phyloP scores from a whole-genome alignment of 2,797 vertebrate species.

The Halcyon leucocephala region DNA sequence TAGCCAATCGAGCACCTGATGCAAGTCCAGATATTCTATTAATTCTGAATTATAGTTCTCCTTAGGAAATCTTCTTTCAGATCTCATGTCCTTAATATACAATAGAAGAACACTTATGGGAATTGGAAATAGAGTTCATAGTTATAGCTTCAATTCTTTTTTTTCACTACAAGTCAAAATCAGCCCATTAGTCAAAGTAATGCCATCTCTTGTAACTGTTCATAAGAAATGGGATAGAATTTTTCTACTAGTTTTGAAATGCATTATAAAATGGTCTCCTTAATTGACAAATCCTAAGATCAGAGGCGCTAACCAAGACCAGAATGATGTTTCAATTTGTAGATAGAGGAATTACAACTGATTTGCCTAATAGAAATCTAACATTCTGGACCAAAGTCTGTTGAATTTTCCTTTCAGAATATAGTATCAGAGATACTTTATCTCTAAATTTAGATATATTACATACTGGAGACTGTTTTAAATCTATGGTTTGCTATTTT shows the following conservation, averaged over 20 bases:
- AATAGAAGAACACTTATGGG: constrained; percentile 4
- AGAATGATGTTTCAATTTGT: neutral
- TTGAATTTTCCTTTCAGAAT: neutral
- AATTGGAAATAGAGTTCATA: constrained; percentile 20
- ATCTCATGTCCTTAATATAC: constrained; percentile 2
- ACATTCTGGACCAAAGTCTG: neutral
- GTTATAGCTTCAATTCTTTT: constrained; percentile 24
- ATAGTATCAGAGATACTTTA: neutral
- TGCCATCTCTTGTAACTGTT: neutral
- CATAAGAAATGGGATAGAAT: neutral
- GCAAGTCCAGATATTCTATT: constrained; percentile 19
- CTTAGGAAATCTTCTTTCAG: constrained; percentile 1
- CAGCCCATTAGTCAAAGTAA: constrained; percentile 28
- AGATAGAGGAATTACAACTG: neutral
- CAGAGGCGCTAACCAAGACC: neutral
- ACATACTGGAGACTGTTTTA: neutral
- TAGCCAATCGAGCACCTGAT: constrained; percentile 5
- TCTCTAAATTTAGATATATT: neutral
- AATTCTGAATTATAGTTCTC: constrained; percentile 26
- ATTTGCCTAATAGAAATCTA: neutral
- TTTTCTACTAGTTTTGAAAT: neutral
- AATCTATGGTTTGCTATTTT: neutral
- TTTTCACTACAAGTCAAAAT: constrained; percentile 25
- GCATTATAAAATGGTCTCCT: neutral
- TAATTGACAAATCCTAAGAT: neutral